Percentiles rank a stretch among this genome's conserved stretches.
These are phyloP conservation scores for Thamnophis sirtalis DNA, from an alignment of 2,113 vertebrate genomes.

Conservation along the genomic window DNA sequence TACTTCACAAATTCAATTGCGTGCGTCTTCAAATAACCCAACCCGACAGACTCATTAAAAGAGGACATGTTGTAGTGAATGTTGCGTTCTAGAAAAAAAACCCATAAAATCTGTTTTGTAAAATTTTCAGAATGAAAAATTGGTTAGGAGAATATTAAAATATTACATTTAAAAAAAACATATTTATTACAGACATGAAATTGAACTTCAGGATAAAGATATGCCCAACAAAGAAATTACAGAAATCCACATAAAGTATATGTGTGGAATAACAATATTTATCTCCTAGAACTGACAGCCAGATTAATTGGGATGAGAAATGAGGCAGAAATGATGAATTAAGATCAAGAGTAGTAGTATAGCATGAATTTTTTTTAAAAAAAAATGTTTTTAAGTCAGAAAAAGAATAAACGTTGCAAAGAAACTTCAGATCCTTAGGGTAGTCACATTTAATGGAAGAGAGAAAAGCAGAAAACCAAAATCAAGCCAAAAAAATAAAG, in stretches of 20 bases:
- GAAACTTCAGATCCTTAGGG: neutral
- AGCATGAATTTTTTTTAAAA: neutral
- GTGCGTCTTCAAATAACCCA: conserved; percentile 98
- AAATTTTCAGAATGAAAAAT: conserved; percentile 11
- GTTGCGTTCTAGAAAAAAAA: conserved; percentile 83
- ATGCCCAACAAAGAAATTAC: neutral
- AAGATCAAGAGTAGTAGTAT: neutral
- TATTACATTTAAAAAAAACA: neutral
- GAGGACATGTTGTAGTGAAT: conserved; percentile 98
- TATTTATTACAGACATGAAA: neutral
- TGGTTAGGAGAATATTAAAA: neutral
- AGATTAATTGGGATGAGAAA: neutral
- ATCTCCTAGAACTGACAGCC: neutral
- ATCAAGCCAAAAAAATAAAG: neutral
- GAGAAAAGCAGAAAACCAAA: conserved; percentile 3
- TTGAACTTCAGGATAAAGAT: neutral
- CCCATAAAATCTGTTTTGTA: conserved; percentile 36
- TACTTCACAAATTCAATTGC: conserved; percentile 99
- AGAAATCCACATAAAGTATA: conserved; percentile 19
- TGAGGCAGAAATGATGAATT: neutral
- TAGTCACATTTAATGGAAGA: neutral
- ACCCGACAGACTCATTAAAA: conserved; percentile 94
- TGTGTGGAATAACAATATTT: neutral
- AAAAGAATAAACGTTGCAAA: neutral
- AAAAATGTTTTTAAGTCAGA: fast-evolving